Base-by-base conservation (phyloP, 2,888 invertebrate species). In the Tholera decimalis region DNA sequence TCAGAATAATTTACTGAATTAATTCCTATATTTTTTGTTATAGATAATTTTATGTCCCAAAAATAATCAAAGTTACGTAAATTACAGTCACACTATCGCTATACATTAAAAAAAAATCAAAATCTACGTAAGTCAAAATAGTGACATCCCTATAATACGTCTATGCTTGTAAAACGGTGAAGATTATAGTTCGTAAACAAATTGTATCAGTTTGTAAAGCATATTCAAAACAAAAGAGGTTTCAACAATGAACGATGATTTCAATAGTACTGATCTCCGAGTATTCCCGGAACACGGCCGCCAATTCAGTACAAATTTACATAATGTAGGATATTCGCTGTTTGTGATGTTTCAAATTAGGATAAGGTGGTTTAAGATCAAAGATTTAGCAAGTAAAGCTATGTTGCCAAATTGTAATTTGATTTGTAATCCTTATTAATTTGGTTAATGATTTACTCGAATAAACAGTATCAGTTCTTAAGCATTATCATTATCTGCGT, bases 161-260 rank as follows among this genome's bases (percentile, higher is more conserved):
- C n/a, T n/a, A n/a, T n/a, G n/a, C n/a, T 44, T 24, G 44, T 8
- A 15, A 15, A 15, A 44, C 3, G 1, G 15, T 24, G 44, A 15
- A 24, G 44, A 44, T 33, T 33, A 46, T 35, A 35, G 50, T 43
- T 55, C 15, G 44, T 71, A 35, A 44, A 35, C 44, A 57, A 54
- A 62, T 47, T 74, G 67, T 58, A 49, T 66, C 20, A 24, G 28
- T 55, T 44, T 43, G 20, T 30, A 55, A 72, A 37, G 41, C 56
- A 33, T 50, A 33, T 22, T 39, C 24, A 50, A 67, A 74, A 75
- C 68, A 71, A 71, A 58, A n/a, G 30, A 26, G 18, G 15, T 13
- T 46, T 1, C 4, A 50, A 71, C 59, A 75, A 74, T 66, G 54
- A 39, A 15, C 0, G 11, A 5, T n/a, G 6, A 44, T 65, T 18